Evolutionary conservation across 2,797 vertebrate genomes (phyloP), one percentile per base, ranked within the genome.

Genomic region (Sciurus carolinensis): DNA sequence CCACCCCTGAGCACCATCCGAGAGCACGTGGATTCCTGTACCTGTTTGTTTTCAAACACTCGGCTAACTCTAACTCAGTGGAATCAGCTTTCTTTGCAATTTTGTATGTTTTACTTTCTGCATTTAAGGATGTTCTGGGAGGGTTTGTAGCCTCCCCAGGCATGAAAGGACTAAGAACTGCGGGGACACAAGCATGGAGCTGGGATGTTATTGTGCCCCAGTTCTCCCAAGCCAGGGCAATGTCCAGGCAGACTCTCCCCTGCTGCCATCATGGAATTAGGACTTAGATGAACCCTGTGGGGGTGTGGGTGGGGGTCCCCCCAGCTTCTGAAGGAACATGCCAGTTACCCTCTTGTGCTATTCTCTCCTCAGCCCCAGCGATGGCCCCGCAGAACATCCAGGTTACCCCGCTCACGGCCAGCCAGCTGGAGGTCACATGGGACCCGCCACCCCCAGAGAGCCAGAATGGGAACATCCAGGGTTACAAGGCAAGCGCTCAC

Each of bases 401-500:
- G 95, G 99, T 99, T 85, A 99, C 98, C 39, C 98, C 99, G 0
- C 98, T 99, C 87, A 99, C 99, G 0, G 99, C 99, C 67, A 99
- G 99, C 96, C 98, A 99, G 98, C 98, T 99, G 98, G 99, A 99
- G 98, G 99, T 99, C 98, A 98, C 98, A 18, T 99, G 99, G 99
- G 99, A 99, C 94, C 98, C 99, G 0, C 99, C 99, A 3, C 99
- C 99, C 1, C 98, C 98, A 0, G 99, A 99, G 98, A 99, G 99
- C 91, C 99, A 99, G 98, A 99, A 99, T 5, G 99, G 99, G 97
- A 99, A 99, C 98, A 99, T 99, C 97, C 99, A 99, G 98, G 99
- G 99, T 98, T 99, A 99, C 98, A 99, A 99, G 99, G 99, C 95
- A 98, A 98, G 82, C 80, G 57, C 36, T 73, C 2, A 0, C 14